Evolutionary conservation across 2,113 vertebrate species (phyloP).

Genomic region (Hippocampus barbouri): DNA sequence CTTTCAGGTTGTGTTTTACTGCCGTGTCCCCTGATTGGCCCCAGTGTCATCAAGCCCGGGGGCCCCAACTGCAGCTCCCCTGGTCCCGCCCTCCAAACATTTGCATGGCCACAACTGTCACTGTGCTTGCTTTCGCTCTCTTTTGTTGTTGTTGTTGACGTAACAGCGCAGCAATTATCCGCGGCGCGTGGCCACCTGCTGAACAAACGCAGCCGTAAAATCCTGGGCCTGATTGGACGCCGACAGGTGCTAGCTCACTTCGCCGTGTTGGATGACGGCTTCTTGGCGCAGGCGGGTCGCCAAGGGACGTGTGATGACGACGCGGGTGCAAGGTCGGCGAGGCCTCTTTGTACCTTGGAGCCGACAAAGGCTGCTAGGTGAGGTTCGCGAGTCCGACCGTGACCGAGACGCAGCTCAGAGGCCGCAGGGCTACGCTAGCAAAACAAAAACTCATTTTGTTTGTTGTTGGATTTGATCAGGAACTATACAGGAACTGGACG

Average conservation of each 20-base stretch:
- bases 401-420: neutral
- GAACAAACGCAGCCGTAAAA: conserved; percentile 27
- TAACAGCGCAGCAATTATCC: conserved; percentile 27
- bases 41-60: conserved; percentile 36
- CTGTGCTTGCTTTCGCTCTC: conserved; percentile 10
- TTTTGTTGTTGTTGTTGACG: neutral
- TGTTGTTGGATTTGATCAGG: neutral
- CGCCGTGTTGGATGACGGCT: conserved; percentile 55
- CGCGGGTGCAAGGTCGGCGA: neutral
- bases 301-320: neutral
- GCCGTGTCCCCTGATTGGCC: conserved; percentile 13
- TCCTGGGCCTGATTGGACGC: conserved; percentile 40
- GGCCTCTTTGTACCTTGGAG: neutral
- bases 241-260: conserved; percentile 56
- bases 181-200: conserved; percentile 22
- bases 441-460: neutral
- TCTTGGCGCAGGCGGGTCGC: conserved; percentile 49
- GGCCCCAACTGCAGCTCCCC: conserved; percentile 56
- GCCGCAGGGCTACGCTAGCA: neutral
- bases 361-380: neutral
- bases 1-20: conserved; percentile 2
- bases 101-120: conserved; percentile 46
- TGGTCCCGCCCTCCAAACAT: conserved; percentile 1
- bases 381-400: too few species aligned
- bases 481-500: neutral